Conservation (phyloP, 2,888 invertebrate species). For the Drosophila atripex region DNA sequence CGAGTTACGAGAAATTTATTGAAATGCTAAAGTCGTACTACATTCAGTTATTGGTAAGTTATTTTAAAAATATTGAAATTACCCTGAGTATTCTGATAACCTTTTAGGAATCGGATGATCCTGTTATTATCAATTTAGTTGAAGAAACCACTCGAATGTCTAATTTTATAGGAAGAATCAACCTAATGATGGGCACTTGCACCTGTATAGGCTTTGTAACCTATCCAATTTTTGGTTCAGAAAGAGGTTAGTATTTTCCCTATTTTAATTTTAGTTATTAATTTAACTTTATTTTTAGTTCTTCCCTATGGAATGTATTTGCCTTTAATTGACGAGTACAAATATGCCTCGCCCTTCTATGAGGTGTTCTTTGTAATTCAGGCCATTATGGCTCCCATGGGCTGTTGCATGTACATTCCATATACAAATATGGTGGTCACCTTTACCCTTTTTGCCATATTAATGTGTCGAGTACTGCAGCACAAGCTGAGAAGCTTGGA, state of each 20-base stretch:
- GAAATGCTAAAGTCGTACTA: constrained; percentile 61
- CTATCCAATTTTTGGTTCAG: constrained; percentile 72
- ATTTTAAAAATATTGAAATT: neutral
- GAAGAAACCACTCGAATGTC: constrained; percentile 58
- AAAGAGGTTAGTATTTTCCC: constrained; percentile 56
- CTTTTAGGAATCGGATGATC: constrained; percentile 53
- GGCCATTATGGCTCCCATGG: constrained; percentile 74
- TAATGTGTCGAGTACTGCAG: constrained; percentile 72
- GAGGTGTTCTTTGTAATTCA: constrained; percentile 72
- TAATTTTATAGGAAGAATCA: constrained; percentile 62
- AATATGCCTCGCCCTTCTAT: constrained; percentile 68
- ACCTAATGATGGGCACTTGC: constrained; percentile 72
- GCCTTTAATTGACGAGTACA: constrained; percentile 65
- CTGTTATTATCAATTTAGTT: constrained; percentile 49
- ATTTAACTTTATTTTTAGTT: constrained; percentile 46
- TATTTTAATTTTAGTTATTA: neutral
- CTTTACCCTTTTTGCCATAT: constrained; percentile 73
- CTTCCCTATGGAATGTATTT: constrained; percentile 76
- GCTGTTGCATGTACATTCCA: constrained; percentile 80
- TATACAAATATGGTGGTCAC: constrained; percentile 74
- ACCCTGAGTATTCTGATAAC: neutral
- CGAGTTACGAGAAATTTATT: constrained; percentile 68
- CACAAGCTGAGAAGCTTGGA: constrained; percentile 63
- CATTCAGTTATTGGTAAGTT: constrained; percentile 62
- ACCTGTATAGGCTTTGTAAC: constrained; percentile 69